phyloP scores from a whole-genome alignment of 2,888 invertebrate species.

The Harpalus rubripes region DNA sequence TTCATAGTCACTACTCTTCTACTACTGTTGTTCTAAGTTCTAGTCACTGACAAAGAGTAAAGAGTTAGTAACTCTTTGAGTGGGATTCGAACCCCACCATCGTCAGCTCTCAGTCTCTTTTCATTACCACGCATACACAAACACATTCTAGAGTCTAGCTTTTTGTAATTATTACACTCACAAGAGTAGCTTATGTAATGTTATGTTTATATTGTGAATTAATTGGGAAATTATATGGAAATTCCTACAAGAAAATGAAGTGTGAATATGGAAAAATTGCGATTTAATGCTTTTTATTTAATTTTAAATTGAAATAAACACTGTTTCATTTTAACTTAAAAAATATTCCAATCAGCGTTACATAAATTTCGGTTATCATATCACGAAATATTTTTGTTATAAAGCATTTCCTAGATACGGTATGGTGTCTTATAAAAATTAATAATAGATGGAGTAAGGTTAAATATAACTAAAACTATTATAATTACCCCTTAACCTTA shows the following conservation, averaged over 20 bases:
- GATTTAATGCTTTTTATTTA: not conserved
- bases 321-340: not conserved
- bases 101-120: slow-evolving; percentile 24
- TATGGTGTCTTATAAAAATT: no score
- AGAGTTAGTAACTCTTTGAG: not conserved
- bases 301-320: not conserved
- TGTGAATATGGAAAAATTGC: not conserved
- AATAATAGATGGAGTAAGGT: no score
- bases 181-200: slow-evolving; percentile 26
- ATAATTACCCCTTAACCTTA: no score
- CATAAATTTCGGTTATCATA: no score
- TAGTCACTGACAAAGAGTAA: not conserved
- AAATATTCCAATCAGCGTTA: no score
- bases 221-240: slow-evolving; percentile 26
- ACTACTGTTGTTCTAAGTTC: not conserved
- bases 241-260: not conserved
- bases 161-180: not conserved
- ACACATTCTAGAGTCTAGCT: not conserved
- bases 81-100: slow-evolving; percentile 49
- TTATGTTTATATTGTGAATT: slow-evolving; percentile 49
- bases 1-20: not conserved
- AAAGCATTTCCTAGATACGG: no score
- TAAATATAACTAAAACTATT: no score
- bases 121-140: slow-evolving; percentile 40
- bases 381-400: no score